These are phyloP conservation scores for Elaphurus davidianus DNA, from an alignment of 2,113 vertebrate genomes.

Conservation along the genomic window DNA sequence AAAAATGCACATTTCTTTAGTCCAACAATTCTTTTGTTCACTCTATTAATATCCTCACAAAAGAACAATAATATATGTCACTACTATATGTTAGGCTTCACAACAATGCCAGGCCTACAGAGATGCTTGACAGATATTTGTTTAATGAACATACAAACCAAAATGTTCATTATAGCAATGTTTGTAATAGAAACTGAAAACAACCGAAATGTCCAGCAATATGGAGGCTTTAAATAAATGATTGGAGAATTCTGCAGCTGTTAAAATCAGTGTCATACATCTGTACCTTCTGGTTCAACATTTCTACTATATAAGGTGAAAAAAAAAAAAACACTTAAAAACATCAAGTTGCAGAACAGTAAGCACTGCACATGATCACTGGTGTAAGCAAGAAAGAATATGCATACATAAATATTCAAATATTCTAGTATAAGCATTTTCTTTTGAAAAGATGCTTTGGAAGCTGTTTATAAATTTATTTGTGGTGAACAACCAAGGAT, in stretches of 20 bases:
- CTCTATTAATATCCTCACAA: neutral
- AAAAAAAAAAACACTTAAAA: neutral
- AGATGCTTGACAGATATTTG: neutral
- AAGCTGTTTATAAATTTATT: neutral
- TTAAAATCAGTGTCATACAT: neutral
- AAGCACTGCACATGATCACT: neutral
- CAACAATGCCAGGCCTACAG: neutral
- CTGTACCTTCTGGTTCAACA: neutral
- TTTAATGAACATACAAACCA: neutral
- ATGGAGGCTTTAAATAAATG: neutral
- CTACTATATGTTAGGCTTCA: neutral
- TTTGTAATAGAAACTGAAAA: neutral
- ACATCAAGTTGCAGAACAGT: neutral
- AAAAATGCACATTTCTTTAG: neutral
- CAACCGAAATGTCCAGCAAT: neutral
- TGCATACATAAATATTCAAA: neutral
- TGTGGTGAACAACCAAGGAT: neutral
- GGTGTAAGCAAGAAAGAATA: neutral
- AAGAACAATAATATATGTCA: neutral
- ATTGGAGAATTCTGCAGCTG: neutral
- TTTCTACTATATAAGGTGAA: neutral
- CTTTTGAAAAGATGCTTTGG: neutral
- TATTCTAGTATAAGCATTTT: neutral
- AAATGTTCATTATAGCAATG: neutral
- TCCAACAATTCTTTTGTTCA: neutral